A percentile compares a stretch with the other conserved stretches of the same genome.
Conservation (phyloP, 2,888 invertebrate species). For the Lymantria dispar region DNA sequence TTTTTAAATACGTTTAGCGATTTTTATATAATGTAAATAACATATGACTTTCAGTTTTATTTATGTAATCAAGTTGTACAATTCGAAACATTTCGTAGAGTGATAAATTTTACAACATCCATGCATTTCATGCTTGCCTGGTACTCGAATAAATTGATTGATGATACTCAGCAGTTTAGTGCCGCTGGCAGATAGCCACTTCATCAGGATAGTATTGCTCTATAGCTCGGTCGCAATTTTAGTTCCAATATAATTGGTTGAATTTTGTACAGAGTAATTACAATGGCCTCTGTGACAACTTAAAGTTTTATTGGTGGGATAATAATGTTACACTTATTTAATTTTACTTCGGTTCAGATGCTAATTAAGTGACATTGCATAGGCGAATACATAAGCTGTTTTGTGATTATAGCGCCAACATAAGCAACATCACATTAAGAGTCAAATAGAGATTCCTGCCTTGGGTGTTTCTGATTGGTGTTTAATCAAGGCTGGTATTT, state of each 20-base stretch:
- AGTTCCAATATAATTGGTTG: neutral
- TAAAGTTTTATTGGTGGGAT: neutral
- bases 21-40: no score
- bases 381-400: no score
- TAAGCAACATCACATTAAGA: no score
- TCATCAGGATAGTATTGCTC: neutral
- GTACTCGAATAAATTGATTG: slow-evolving; percentile 1
- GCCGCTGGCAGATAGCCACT: slow-evolving; percentile 2
- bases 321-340: no score
- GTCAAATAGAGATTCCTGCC: no score
- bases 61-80: neutral
- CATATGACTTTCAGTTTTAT: neutral
- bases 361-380: no score
- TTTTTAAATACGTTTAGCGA: no score
- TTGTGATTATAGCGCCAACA: no score
- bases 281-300: neutral
- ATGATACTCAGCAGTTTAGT: slow-evolving; percentile 1
- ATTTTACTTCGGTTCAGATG: no score
- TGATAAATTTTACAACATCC: neutral
- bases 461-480: no score
- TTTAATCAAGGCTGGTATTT: no score
- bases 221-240: neutral
- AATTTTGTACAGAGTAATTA: neutral
- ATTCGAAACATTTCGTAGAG: neutral
- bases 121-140: neutral